Percentiles rank a stretch among this genome's conserved stretches.
These are phyloP conservation scores for Cladorhizidae sp. DNA, from an alignment of 37 sponge, comb jelly and placozoan species.

Conservation along the genomic window DNA sequence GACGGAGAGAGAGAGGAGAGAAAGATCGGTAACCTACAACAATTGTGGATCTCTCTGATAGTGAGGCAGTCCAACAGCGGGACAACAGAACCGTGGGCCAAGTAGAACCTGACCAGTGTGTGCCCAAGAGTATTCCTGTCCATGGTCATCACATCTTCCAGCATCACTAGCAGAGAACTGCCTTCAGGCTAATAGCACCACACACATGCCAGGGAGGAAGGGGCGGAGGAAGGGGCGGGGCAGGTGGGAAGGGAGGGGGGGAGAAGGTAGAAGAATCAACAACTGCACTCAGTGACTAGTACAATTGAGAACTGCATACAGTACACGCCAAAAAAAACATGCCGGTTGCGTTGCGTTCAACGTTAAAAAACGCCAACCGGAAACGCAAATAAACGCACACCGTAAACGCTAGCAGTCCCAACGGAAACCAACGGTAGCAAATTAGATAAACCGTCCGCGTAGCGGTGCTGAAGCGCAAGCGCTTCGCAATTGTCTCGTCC, in stretches of 20 bases:
- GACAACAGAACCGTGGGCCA: conserved; percentile 71
- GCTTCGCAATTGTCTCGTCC: too few species aligned
- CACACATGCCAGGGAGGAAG: background rate
- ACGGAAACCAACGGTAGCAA: too few species aligned
- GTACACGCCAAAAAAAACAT: too few species aligned
- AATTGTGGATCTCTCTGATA: conserved; percentile 51
- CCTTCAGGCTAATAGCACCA: conserved; percentile 79
- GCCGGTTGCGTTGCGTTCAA: too few species aligned
- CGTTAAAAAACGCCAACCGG: too few species aligned
- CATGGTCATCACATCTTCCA: conserved; percentile 80
- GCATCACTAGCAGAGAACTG: conserved; percentile 60
- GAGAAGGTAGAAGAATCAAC: background rate
- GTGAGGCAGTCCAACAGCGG: conserved; percentile 73
- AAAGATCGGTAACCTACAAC: conserved; percentile 28
- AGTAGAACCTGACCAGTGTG: conserved; percentile 83
- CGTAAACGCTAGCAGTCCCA: too few species aligned
- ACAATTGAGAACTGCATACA: too few species aligned
- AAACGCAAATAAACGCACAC: too few species aligned
- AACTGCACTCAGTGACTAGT: too few species aligned
- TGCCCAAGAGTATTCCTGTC: conserved; percentile 73
- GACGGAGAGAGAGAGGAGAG: background rate
- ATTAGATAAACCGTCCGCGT: too few species aligned
- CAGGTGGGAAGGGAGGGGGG: background rate
- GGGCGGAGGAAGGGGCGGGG: background rate
- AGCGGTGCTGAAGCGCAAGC: too few species aligned